Percentiles rank a stretch among this genome's conserved stretches.
Conservation (phyloP, 2,113 vertebrate species). For the Tachysurus vachellii region DNA sequence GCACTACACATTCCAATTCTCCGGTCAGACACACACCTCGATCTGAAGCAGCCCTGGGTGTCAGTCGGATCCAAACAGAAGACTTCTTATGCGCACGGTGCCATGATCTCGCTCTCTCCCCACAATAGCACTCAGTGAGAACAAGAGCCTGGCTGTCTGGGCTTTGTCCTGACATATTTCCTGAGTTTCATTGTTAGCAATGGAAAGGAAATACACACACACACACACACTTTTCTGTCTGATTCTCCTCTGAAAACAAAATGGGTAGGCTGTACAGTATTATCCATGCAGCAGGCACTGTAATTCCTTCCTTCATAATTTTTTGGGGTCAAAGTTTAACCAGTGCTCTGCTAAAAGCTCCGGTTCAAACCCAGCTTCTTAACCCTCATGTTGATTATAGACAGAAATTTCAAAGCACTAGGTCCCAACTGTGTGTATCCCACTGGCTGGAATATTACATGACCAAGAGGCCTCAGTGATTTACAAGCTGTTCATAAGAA, state of each 20-base stretch:
- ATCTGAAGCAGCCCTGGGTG: slow-evolving; percentile 25
- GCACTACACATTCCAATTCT: slow-evolving; percentile 32
- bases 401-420: slow-evolving; percentile 45
- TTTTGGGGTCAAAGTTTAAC: slow-evolving; percentile 54
- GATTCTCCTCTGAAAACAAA: slow-evolving; percentile 40
- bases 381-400: slow-evolving; percentile 55
- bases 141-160: slow-evolving; percentile 48
- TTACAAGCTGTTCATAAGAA: slow-evolving; percentile 45
- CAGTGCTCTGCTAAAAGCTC: slow-evolving; percentile 31
- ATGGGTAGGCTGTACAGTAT: slow-evolving; percentile 18
- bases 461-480: slow-evolving; percentile 41
- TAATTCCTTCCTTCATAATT: slow-evolving; percentile 47
- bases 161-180: slow-evolving; percentile 63
- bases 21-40: slow-evolving; percentile 4
- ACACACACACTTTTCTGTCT: slow-evolving; percentile 30
- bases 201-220: slow-evolving; percentile 53
- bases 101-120: slow-evolving; percentile 28
- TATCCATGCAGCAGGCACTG: slow-evolving; percentile 29
- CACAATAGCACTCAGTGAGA: slow-evolving; percentile 38
- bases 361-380: slow-evolving; percentile 29
- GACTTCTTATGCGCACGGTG: slow-evolving; percentile 21
- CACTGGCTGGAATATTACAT: slow-evolving; percentile 40
- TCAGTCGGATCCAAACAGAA: slow-evolving; percentile 30
- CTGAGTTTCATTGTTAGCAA: slow-evolving; percentile 58
- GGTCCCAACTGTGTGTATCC: not conserved